Evolutionary conservation across 2,113 vertebrate genomes (phyloP).

Genomic region (Tretioscincus oriximinensis): DNA sequence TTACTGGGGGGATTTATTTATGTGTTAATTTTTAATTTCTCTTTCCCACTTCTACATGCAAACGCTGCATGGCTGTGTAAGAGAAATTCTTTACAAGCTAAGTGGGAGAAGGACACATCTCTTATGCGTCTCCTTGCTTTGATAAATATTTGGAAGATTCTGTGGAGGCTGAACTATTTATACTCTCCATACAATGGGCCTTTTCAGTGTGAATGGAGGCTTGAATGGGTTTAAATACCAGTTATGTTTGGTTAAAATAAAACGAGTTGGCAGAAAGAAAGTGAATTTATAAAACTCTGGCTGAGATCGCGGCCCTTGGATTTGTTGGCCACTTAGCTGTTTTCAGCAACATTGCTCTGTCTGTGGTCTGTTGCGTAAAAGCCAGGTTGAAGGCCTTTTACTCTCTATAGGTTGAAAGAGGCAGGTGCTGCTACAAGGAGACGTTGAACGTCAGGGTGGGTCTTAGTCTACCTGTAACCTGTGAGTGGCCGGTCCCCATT

Average conservation of each 20-base stretch:
- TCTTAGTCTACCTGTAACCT: too few species aligned
- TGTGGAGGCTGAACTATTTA: constrained; percentile 45
- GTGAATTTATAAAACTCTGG: constrained; percentile 4
- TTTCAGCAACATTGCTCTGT: constrained; percentile 34
- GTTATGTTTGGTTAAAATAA: constrained; percentile 18
- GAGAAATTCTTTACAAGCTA: not conserved
- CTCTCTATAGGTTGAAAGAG: constrained; percentile 43
- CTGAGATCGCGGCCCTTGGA: constrained; percentile 25
- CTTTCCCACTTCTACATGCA: too few species aligned
- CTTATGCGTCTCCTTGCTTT: constrained; percentile 48
- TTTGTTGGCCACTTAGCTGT: constrained; percentile 28
- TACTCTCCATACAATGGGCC: constrained; percentile 25
- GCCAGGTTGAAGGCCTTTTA: constrained; percentile 42
- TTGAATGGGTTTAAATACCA: constrained; percentile 45
- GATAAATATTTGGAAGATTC: constrained; percentile 52
- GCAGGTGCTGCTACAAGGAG: constrained; percentile 38
- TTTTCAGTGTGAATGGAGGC: not conserved
- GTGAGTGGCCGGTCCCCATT: too few species aligned
- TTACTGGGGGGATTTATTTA: too few species aligned
- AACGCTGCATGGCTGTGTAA: too few species aligned
- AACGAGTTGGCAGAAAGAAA: constrained; percentile 16
- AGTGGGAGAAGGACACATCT: constrained; percentile 11
- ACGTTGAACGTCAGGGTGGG: too few species aligned
- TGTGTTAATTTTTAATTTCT: too few species aligned
- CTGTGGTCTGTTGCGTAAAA: constrained; percentile 45